Evolutionary conservation across 2,113 vertebrate genomes (phyloP), one percentile per base, ranked within the genome.

Genomic region (Madoqua kirkii): DNA sequence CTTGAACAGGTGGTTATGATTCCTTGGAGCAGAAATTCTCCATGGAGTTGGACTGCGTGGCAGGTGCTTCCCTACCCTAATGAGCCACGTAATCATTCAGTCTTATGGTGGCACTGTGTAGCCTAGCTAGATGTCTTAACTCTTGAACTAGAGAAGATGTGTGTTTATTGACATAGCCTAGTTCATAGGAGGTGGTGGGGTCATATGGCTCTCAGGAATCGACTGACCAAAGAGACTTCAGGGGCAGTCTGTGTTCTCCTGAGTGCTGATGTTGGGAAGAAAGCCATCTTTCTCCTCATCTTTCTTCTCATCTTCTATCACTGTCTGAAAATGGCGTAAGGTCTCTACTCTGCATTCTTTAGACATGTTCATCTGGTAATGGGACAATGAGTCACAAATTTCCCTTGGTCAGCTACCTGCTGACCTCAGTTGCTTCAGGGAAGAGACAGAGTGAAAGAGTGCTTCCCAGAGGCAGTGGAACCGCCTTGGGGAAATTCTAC

Each of bases 11-110:
- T 76, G 33, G 43, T 76, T 96, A 88, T 6, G n/a, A 62, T 95
- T 96, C 36, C 82, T 87, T 96, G 76, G 64, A 95, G 48, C 23
- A 98, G 86, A 97, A 87, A 55, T 84, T 48, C 21, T 91, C 36
- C 67, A 27, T 43, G 52, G 43, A 89, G 45, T 59, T 76, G 29
- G 25, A 45, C 60, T 59, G 2, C 21, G 2, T 55, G 55, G 15
- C 60, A 93, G 19, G 27, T 82, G 14, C 55, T 93, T 92, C 52
- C 89, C 25, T 81, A 8, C 40, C 57, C 29, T 94, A 1, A 36
- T 55, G 52, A 95, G 71, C 48, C 84, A 36, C 64, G 21, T 87
- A 76, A 90, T 5, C 59, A 54, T 43, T 93, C 36, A 55, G 31
- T 21, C 74, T 95, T n/a, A 9, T 10, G 40, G 50, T 88, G 67